These are phyloP conservation scores for Pammene aurita DNA, from an alignment of 2,888 invertebrate species.

Conservation along the genomic window DNA sequence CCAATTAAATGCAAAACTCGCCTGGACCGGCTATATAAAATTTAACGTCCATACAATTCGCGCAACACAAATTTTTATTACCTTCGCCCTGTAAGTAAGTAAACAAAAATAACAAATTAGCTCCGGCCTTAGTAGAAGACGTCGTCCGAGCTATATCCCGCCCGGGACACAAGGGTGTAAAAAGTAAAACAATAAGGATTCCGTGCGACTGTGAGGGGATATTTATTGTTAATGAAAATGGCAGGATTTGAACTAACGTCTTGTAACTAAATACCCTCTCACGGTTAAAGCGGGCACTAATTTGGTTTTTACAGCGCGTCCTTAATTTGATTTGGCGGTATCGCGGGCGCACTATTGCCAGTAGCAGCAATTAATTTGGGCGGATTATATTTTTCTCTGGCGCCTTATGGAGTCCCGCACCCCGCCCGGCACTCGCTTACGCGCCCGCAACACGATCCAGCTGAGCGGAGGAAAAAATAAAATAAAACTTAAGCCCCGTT, in stretches of 20 bases:
- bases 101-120: slow-evolving; percentile 83
- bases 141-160: slow-evolving; percentile 69
- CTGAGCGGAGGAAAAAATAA: slow-evolving; percentile 78
- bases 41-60: slow-evolving; percentile 83
- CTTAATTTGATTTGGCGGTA: slow-evolving; percentile 84
- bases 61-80: slow-evolving; percentile 83
- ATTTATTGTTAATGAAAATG: slow-evolving; percentile 85
- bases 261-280: slow-evolving; percentile 84
- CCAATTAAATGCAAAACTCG: slow-evolving; percentile 82
- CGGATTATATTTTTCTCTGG: slow-evolving; percentile 82
- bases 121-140: slow-evolving; percentile 69
- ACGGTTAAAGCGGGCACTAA: slow-evolving; percentile 84
- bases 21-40: slow-evolving; percentile 78
- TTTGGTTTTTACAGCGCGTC: slow-evolving; percentile 84
- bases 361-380: slow-evolving; percentile 82
- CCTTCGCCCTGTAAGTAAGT: slow-evolving; percentile 76
- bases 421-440: slow-evolving; percentile 57
- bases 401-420: slow-evolving; percentile 53
- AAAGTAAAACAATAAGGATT: slow-evolving; percentile 84
- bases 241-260: slow-evolving; percentile 84
- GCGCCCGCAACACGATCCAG: slow-evolving; percentile 70
- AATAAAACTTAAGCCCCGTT: slow-evolving; percentile 84
- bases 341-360: slow-evolving; percentile 81
- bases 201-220: slow-evolving; percentile 79
- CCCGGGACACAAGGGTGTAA: slow-evolving; percentile 82